A percentile compares a stretch with the other conserved stretches of the same genome.
Conservation (phyloP, 1,140 invertebrate genomes). For the Hetaerina americana region DNA sequence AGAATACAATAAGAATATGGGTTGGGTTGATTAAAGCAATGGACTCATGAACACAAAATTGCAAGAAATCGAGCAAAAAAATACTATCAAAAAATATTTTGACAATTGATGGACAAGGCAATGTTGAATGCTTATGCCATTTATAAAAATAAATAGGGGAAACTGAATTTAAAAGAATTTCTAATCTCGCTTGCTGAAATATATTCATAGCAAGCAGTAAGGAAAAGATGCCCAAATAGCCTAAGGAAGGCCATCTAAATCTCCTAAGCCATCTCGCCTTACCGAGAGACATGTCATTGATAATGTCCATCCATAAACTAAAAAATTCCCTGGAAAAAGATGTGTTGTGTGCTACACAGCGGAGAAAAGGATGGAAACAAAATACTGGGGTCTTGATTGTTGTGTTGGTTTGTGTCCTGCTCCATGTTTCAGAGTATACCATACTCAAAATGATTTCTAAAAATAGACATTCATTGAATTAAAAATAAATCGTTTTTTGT, state of each 20-base stretch:
- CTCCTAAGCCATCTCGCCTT: neutral
- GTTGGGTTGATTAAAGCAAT: neutral
- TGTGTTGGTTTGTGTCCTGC: neutral
- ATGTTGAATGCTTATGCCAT: neutral
- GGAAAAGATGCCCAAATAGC: neutral
- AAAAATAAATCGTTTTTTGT: no score
- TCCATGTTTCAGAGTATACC: neutral
- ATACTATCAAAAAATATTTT: neutral
- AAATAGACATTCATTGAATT: no score
- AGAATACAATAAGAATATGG: neutral
- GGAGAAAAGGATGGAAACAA: neutral
- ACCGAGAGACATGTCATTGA: neutral
- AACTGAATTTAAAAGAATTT: neutral
- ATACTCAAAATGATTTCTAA: no score
- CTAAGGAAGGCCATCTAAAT: neutral
- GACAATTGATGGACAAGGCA: neutral
- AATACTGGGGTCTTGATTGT: neutral
- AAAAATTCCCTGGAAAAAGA: neutral
- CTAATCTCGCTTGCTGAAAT: no score
- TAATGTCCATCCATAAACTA: neutral
- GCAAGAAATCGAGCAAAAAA: no score
- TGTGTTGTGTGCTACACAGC: neutral
- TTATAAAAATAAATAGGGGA: neutral
- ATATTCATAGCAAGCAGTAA: neutral
- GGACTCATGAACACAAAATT: no score